Evolutionary conservation across 1,140 invertebrate genomes (phyloP), one percentile per base, ranked within the genome.

Genomic region (Asobara japonica): DNA sequence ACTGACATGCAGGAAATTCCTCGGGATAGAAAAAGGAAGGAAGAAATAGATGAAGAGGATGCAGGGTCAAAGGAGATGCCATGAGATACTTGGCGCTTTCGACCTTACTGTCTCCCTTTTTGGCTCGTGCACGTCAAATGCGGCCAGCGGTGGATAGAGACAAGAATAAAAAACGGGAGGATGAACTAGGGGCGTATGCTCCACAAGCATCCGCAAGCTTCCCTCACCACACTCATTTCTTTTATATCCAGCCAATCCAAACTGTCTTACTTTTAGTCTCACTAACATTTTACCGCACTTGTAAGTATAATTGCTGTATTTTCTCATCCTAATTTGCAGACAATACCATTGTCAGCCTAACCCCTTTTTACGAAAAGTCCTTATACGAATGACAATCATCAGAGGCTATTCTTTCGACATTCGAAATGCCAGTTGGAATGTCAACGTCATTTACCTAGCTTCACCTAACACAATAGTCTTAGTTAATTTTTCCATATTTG

Each of bases 31-130:
- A 45, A 45, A 30, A 29, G 48, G 22, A 29, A 27, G 27, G 36
- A 45, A 67, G 18, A 20, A 38, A 45, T n/a, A 56, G 3, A 20
- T 29, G n/a, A 5, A 27, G 27, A 25, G 48, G 25, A 45, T 48
- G 48, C 48, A 51, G 65, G 65, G 65, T 67, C 38, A 48, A 41
- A 65, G 25, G 41, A 67, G 65, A 67, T 48, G 20, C 65, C 16
- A 48, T 48, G 38, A 67, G 65, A 67, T 16, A 30, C 38, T 67
- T 67, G 11, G 20, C 25, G 38, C 38, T 67, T 22, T 67, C 65
- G 65, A 67, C 65, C 65, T 67, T 67, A 22, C 16, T 22, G 51
- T 56, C 3, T 48, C 25, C 41, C n/a, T 45, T 25, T 41, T 48
- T 48, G 41, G 41, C 51, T 13, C 51, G 51, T 56, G 51, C 4